These are phyloP conservation scores for Plusia festucae DNA, from an alignment of 2,888 invertebrate species.

Conservation along the genomic window DNA sequence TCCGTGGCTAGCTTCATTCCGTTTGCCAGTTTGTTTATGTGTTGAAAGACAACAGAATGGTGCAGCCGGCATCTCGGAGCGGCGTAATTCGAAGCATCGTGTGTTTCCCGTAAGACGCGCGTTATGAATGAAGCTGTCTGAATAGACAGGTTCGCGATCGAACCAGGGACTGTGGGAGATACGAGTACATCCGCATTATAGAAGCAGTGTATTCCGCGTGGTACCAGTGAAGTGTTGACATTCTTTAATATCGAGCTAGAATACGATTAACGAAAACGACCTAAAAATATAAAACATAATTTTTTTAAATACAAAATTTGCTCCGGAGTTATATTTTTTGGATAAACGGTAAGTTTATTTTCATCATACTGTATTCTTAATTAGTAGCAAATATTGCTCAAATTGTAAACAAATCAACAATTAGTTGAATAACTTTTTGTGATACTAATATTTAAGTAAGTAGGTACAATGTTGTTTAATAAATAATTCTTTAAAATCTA, in stretches of 20 bases:
- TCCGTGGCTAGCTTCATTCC: conserved; percentile 83
- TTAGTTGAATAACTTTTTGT: too few relatives aligned
- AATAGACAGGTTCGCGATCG: conserved; percentile 61
- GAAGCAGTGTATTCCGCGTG: conserved; percentile 49
- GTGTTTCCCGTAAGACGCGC: conserved; percentile 76
- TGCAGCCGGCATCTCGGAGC: conserved; percentile 82
- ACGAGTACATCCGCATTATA: conserved; percentile 30
- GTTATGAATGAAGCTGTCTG: conserved; percentile 77
- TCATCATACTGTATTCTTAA: background rate
- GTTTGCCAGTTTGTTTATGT: conserved; percentile 86
- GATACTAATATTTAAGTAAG: too few relatives aligned
- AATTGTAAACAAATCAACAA: background rate
- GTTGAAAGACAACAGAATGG: conserved; percentile 87
- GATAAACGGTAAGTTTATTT: conserved; percentile 45
- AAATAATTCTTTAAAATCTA: too few relatives aligned
- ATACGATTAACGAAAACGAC: conserved; percentile 53
- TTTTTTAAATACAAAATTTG: conserved; percentile 10
- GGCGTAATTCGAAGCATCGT: conserved; percentile 71
- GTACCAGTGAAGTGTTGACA: conserved; percentile 76
- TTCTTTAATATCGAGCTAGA: conserved; percentile 59
- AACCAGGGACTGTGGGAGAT: conserved; percentile 32
- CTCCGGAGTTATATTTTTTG: conserved; percentile 26
- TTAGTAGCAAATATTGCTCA: background rate
- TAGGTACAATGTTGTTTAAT: too few relatives aligned
- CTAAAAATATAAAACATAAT: conserved; percentile 28